Percentiles rank a stretch among this genome's conserved stretches.
Evolutionary conservation across 2,113 vertebrate genomes (phyloP).

Genomic region (Pterocles gutturalis): DNA sequence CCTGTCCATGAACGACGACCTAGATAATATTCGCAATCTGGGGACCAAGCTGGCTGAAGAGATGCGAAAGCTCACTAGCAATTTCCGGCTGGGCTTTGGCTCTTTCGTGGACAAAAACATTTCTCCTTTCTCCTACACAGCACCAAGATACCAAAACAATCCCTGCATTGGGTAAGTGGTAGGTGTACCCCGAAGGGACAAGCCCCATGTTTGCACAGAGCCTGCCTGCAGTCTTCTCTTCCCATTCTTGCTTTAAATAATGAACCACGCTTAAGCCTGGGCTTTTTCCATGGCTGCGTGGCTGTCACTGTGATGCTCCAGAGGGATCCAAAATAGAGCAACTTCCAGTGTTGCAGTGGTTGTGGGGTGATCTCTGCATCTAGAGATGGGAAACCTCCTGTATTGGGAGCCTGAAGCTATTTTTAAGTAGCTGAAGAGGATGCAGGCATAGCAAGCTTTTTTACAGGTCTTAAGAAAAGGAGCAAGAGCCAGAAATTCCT

Average conservation of each 20-base stretch:
- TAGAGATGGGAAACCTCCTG: neutral
- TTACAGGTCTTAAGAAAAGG: conserved; percentile 1
- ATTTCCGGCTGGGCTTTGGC: conserved; percentile 96
- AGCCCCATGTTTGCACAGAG: neutral
- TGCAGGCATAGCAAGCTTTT: neutral
- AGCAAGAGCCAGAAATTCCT: conserved; percentile 16
- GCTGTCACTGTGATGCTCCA: neutral
- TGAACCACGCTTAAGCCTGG: neutral
- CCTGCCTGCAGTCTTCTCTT: neutral
- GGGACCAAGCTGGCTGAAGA: conserved; percentile 93
- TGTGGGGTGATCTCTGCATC: neutral
- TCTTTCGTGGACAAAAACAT: conserved; percentile 97
- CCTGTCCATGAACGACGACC: conserved; percentile 97
- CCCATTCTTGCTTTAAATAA: neutral
- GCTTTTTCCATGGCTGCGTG: neutral
- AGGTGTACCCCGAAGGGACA: neutral
- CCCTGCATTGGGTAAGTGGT: conserved; percentile 92
- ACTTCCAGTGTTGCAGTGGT: neutral
- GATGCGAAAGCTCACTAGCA: conserved; percentile 97
- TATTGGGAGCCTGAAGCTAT: neutral
- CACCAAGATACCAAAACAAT: conserved; percentile 92
- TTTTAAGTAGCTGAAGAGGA: conserved; percentile 21
- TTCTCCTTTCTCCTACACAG: conserved; percentile 96
- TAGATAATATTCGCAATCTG: conserved; percentile 92
- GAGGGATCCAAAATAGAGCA: neutral